Evolutionary conservation across 2,888 invertebrate genomes (phyloP), one percentile per base, ranked within the genome.

Genomic region (Tridacna gigas): DNA sequence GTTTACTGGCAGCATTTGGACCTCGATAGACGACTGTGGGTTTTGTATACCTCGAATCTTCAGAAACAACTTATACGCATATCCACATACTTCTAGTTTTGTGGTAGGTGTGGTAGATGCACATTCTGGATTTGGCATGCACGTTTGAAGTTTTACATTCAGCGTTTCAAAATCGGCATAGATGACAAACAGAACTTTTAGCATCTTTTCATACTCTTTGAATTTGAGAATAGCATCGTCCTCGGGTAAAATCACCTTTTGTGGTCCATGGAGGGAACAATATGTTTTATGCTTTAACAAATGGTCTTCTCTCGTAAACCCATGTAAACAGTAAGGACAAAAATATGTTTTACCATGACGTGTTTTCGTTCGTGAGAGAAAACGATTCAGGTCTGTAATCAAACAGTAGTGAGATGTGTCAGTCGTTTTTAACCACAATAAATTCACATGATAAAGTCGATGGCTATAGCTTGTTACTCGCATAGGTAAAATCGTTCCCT

Each of bases 401-500:
- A 88, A 77, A 73, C 83, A 83, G 56, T 83, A 88, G 66, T 86
- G 88, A 5, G 82, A 69, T 5, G 48, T 77, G 60, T 79, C 66
- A 45, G 56, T 74, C 22, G 61, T 69, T 56, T 47, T 82, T 73
- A 86, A 77, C 66, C 63, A 86, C 45, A 88, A 51, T 73, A 86
- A 81, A 75, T 86, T 75, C 3, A 88, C 76, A 48, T 88, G 84
- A 74, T 81, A 82, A 1, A 73, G 47, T 18, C 78, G 67, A 28
- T 66, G 48, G 22, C 26, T 20, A 12, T 74, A 67, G n/a, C 77
- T 65, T 9, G 84, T 82, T 20, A 86, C 79, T 66, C 74, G 74
- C 20, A 86, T 37, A 18, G 84, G 88, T 37, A 80, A 63, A 20
- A 86, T 80, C 15, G 25, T 20, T 20, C 83, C 74, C 15, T 79